phyloP scores from a whole-genome alignment of 2,888 invertebrate species.

The Lingula anatina region DNA sequence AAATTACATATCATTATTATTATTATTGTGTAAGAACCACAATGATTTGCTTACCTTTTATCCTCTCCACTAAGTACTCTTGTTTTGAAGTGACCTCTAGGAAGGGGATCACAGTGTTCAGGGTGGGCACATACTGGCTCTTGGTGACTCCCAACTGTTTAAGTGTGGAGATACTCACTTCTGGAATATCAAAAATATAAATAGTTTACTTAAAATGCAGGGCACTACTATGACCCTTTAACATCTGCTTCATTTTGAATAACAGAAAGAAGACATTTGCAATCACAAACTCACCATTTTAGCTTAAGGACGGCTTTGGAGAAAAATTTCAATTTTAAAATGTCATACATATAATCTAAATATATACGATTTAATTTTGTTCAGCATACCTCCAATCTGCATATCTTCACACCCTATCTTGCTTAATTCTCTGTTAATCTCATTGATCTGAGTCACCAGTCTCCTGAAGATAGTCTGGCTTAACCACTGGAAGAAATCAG shows the following conservation, averaged over 20 bases:
- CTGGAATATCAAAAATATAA: slow-evolving; percentile 26
- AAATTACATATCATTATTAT: too few relatives aligned
- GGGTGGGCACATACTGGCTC: slow-evolving; percentile 58
- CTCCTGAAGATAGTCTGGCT: slow-evolving; percentile 76
- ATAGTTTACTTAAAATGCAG: neutral
- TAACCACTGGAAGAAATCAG: slow-evolving; percentile 65
- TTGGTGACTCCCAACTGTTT: slow-evolving; percentile 66
- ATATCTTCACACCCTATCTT: slow-evolving; percentile 60
- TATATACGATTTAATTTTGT: neutral
- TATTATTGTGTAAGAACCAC: too few relatives aligned
- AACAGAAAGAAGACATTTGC: too few relatives aligned
- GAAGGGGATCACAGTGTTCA: slow-evolving; percentile 69
- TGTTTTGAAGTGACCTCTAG: slow-evolving; percentile 78
- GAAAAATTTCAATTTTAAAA: too few relatives aligned
- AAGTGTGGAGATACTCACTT: slow-evolving; percentile 68
- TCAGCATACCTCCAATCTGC: slow-evolving; percentile 57
- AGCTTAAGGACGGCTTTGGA: too few relatives aligned
- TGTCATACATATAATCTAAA: too few relatives aligned
- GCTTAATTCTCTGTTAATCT: slow-evolving; percentile 66
- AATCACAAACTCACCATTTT: too few relatives aligned
- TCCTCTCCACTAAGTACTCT: slow-evolving; percentile 75
- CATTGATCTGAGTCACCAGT: slow-evolving; percentile 69
- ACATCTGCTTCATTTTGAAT: too few relatives aligned
- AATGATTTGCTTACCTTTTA: slow-evolving; percentile 57
- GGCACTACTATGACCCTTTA: too few relatives aligned